A percentile compares a stretch with the other conserved stretches of the same genome.
phyloP scores from a whole-genome alignment of 2,888 invertebrate species.

The Volucella inanis region DNA sequence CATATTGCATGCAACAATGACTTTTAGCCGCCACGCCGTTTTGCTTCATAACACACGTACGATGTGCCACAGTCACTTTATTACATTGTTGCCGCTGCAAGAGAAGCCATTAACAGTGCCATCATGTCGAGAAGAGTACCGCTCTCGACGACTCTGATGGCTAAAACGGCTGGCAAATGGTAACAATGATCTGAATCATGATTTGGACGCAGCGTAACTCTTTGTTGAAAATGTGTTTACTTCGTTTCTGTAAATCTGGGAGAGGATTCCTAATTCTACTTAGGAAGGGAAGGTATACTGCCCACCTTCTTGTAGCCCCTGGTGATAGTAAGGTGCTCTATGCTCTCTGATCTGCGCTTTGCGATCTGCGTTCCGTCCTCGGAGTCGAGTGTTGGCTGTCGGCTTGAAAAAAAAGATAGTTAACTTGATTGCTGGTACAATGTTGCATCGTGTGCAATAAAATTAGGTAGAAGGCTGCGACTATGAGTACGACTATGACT shows the following conservation, averaged over 20 bases:
- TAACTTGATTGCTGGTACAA: constrained; percentile 51
- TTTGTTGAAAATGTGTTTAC: neutral
- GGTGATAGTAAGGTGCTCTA: constrained; percentile 54
- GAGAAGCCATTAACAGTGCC: neutral
- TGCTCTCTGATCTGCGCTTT: no score
- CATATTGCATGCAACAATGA: constrained; percentile 71
- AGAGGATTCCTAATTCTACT: constrained; percentile 27
- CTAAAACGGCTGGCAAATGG: constrained; percentile 13
- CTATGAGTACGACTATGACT: constrained; percentile 14
- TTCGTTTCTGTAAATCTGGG: neutral
- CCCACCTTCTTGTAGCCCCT: constrained; percentile 1
- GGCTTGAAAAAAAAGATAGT: constrained; percentile 49
- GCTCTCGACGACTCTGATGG: neutral
- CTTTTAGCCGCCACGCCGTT: constrained; percentile 48
- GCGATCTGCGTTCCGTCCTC: no score
- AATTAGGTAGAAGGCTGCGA: constrained; percentile 60
- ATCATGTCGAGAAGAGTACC: neutral
- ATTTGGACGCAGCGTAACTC: constrained; percentile 16
- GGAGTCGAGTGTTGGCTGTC: constrained; percentile 12
- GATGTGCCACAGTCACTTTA: no score
- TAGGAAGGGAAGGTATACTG: constrained; percentile 49
- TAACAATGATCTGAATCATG: constrained; percentile 45
- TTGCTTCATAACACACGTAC: constrained; percentile 57
- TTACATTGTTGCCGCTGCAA: constrained; percentile 16
- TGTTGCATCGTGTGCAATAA: constrained; percentile 54